phyloP scores from a whole-genome alignment of 1,140 invertebrate genomes.

The Caligus rogercresseyi region DNA sequence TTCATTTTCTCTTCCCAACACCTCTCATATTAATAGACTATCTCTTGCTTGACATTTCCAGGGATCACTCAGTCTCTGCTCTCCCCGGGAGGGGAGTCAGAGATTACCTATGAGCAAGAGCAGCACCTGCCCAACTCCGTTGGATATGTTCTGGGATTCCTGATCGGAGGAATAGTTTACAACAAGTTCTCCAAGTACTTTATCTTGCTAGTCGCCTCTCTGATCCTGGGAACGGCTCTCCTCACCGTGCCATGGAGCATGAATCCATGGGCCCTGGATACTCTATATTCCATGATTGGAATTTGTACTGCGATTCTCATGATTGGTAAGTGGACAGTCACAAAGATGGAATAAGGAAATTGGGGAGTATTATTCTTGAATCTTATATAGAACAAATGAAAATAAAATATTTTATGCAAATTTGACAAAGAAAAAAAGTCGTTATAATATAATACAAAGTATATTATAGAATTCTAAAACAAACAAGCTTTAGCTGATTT shows the following conservation, averaged over 20 bases:
- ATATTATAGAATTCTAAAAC: too few relatives aligned
- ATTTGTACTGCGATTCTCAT: constrained; percentile 11
- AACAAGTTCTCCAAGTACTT: constrained; percentile 1
- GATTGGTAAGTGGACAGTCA: too few relatives aligned
- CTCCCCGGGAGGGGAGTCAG: not conserved
- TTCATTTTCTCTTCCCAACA: too few relatives aligned
- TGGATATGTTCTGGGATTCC: not conserved
- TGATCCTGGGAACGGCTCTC: not conserved
- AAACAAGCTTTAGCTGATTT: too few relatives aligned
- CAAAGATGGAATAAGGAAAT: too few relatives aligned
- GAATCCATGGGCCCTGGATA: constrained; percentile 2
- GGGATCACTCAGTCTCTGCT: not conserved
- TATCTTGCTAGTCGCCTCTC: not conserved
- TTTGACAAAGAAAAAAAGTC: too few relatives aligned
- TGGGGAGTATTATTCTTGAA: too few relatives aligned
- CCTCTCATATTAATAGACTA: too few relatives aligned
- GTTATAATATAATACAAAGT: too few relatives aligned
- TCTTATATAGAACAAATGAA: too few relatives aligned
- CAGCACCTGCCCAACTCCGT: not conserved
- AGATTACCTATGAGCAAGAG: not conserved
- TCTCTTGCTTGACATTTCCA: too few relatives aligned
- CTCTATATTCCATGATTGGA: constrained; percentile 2
- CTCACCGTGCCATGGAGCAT: not conserved
- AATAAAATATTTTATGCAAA: too few relatives aligned
- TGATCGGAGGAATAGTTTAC: constrained; percentile 3